These are phyloP conservation scores for Brachionus calyciflorus DNA, from an alignment of 1,140 invertebrate species.

Conservation along the genomic window DNA sequence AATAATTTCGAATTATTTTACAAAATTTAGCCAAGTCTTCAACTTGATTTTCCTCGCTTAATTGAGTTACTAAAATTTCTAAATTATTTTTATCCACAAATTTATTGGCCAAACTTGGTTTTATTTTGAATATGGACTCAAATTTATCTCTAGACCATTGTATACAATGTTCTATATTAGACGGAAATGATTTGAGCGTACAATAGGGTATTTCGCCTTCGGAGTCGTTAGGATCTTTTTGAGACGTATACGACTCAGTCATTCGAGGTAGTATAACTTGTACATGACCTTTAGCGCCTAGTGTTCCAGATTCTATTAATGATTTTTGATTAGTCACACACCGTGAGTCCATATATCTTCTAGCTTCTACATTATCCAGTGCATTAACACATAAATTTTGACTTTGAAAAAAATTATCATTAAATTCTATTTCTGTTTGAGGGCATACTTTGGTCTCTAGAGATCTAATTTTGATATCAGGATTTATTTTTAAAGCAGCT, in stretches of 20 bases:
- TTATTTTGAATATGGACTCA: conserved; percentile 58
- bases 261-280: conserved; percentile 49
- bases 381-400: conserved; percentile 48
- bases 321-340: conserved; percentile 48
- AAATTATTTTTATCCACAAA: conserved; percentile 53
- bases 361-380: conserved; percentile 49
- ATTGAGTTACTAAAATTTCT: conserved; percentile 50
- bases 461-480: conserved; percentile 49
- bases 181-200: conserved; percentile 61
- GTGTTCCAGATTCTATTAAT: conserved; percentile 49
- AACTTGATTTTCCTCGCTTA: conserved; percentile 52
- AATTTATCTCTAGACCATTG: conserved; percentile 61
- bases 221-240: conserved; percentile 58
- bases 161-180: conserved; percentile 60
- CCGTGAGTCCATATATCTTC: conserved; percentile 48
- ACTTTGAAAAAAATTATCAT: conserved; percentile 48
- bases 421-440: conserved; percentile 41
- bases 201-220: conserved; percentile 57
- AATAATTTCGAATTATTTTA: conserved; percentile 51
- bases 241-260: conserved; percentile 47
- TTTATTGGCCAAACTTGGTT: conserved; percentile 59
- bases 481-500: conserved; percentile 56
- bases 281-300: conserved; percentile 49
- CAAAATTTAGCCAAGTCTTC: conserved; percentile 54
- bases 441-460: conserved; percentile 38